Evolutionary conservation across 2,113 vertebrate species (phyloP).

Genomic region (Rhagologus leucostigma): DNA sequence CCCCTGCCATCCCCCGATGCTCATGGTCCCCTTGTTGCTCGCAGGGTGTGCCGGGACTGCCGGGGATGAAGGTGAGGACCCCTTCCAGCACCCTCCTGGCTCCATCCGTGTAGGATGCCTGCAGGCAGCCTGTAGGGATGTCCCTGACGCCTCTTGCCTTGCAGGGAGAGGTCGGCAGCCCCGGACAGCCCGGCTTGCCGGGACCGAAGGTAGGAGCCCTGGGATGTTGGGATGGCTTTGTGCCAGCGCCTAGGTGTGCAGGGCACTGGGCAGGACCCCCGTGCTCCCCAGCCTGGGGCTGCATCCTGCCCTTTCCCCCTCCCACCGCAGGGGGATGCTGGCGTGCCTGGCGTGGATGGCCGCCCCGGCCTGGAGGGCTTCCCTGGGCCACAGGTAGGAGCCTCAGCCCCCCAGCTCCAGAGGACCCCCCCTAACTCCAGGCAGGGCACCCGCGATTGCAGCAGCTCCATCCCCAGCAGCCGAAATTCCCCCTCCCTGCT

Average conservation of each 20-base stretch:
- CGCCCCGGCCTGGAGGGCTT: conserved; percentile 84
- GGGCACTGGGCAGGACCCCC: not conserved
- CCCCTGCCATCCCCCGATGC: not conserved
- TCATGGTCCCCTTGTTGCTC: not conserved
- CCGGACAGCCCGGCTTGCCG: conserved; percentile 51
- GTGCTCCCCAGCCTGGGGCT: not conserved
- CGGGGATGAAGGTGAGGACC: conserved; percentile 69
- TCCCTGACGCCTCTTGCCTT: not conserved
- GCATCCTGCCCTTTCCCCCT: not conserved
- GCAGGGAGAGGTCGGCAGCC: conserved; percentile 67
- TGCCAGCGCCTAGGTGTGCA: not conserved
- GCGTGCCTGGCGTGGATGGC: conserved; percentile 76
- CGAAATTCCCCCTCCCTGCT: not conserved
- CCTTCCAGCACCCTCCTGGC: not conserved
- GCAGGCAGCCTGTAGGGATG: not conserved
- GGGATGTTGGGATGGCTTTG: not conserved
- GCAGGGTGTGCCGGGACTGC: conserved; percentile 60
- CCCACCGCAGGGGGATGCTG: conserved; percentile 63
- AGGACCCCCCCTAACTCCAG: accelerated
- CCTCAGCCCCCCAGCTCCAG: not conserved
- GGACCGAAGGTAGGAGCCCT: conserved; percentile 56
- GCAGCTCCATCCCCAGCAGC: not conserved
- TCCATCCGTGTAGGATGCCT: not conserved
- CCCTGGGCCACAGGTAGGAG: conserved; percentile 81
- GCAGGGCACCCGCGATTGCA: not conserved